Percentiles rank a stretch among this genome's conserved stretches.
Evolutionary conservation across 2,888 invertebrate species (phyloP).

Genomic region (Dorcus hopei): DNA sequence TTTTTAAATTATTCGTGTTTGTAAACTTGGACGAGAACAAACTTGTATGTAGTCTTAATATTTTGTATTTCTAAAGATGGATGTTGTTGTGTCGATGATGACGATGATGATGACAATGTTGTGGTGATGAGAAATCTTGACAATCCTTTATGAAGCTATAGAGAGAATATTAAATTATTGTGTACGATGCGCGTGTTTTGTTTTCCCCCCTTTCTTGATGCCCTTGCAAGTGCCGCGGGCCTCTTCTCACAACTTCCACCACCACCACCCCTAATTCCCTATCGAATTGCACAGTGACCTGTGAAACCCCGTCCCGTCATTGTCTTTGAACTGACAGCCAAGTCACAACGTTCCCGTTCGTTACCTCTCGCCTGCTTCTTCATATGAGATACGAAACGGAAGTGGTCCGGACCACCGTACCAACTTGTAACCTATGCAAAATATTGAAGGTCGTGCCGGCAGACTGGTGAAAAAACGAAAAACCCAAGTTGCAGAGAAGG

Average conservation of each 20-base stretch:
- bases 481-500: constrained; percentile 9
- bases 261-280: too few species aligned
- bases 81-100: constrained; percentile 4
- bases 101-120: neutral
- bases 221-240: too few species aligned
- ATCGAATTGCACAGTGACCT: too few species aligned
- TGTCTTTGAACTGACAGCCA: too few species aligned
- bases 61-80: constrained; percentile 31
- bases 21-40: constrained; percentile 26
- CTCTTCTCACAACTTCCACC: too few species aligned
- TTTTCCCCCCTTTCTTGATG: too few species aligned
- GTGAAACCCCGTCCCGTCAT: too few species aligned
- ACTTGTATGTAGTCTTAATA: constrained; percentile 34
- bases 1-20: constrained; percentile 39
- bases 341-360: too few species aligned
- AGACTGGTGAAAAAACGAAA: constrained; percentile 13
- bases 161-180: neutral
- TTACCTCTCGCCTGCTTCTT: too few species aligned
- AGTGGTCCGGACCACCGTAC: too few species aligned
- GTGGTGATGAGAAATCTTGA: neutral
- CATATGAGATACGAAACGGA: too few species aligned
- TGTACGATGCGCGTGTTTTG: neutral
- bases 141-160: neutral
- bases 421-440: too few species aligned
- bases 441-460: constrained; percentile 3